phyloP scores from a whole-genome alignment of 2,888 invertebrate genomes.

The Brachyopa scutellaris region DNA sequence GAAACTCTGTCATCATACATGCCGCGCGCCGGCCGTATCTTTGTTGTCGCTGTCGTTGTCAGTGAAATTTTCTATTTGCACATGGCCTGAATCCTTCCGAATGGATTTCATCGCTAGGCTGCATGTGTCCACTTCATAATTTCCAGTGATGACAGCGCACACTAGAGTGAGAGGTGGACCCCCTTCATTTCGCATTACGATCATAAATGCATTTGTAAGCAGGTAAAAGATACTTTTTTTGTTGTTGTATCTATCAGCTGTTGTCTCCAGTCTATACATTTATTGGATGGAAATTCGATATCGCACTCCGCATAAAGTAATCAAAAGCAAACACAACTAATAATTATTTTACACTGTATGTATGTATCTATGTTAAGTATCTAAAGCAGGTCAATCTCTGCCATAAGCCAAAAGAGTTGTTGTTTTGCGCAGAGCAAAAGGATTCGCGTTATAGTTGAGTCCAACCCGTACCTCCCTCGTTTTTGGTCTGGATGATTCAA shows the following conservation, averaged over 20 bases:
- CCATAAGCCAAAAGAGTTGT: slow-evolving; percentile 46
- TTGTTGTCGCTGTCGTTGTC: slow-evolving; percentile 11
- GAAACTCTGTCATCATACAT: slow-evolving; percentile 42
- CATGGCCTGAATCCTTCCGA: slow-evolving; percentile 72
- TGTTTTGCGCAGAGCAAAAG: slow-evolving; percentile 38
- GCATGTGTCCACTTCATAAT: slow-evolving; percentile 72
- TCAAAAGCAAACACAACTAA: slow-evolving; percentile 60
- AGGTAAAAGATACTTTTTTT: slow-evolving; percentile 61
- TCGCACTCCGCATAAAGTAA: slow-evolving; percentile 55
- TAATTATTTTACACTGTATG: slow-evolving; percentile 58
- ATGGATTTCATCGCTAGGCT: slow-evolving; percentile 67
- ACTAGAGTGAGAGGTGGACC: slow-evolving; percentile 68
- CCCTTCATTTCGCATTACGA: slow-evolving; percentile 69
- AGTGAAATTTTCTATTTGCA: slow-evolving; percentile 60
- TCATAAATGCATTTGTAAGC: slow-evolving; percentile 67
- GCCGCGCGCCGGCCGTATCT: neutral
- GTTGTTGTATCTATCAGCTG: slow-evolving; percentile 19
- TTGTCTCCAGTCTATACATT: slow-evolving; percentile 37
- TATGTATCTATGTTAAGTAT: slow-evolving; percentile 44
- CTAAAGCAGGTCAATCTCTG: slow-evolving; percentile 62
- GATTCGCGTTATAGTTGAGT: slow-evolving; percentile 61
- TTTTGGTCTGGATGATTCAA: slow-evolving; percentile 27
- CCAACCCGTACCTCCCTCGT: neutral
- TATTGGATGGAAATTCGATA: slow-evolving; percentile 67
- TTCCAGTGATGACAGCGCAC: slow-evolving; percentile 66